Base-by-base conservation (phyloP, 1,140 invertebrate genomes). In the Harpegnathos saltator region DNA sequence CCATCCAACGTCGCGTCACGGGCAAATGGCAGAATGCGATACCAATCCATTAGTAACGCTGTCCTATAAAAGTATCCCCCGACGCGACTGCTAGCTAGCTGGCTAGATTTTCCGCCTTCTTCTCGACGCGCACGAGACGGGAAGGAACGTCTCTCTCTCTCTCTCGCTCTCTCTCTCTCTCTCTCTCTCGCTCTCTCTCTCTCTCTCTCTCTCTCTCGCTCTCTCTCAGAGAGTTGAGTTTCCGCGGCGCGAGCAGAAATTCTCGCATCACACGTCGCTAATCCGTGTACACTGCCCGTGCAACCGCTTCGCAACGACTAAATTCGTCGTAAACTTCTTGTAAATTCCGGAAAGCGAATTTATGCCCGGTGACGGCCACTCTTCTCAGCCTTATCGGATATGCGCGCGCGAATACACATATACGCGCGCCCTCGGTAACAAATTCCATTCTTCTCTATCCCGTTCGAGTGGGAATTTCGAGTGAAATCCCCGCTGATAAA, bases 21-120 rank as follows among this genome's bases (percentile, higher is more conserved):
- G 2, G 50, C 29, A 69, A 78, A 78, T 69, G 75, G 63, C 22
- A 78, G 63, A 78, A 69, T 63, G 58, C 33, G 50, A 78, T 78
- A 69, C 44, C 73, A 66, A 77, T 68, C 50, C 75, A 78, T 78
- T 78, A 78, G 44, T 78, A 69, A 68, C 1, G 65, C 52, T 71
- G 52, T 58, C 17, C 50, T 50, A 68, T 71, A 69, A 78, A 69
- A 69, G 63, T 78, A 78, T 71, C 22, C 38, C n/a, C 38, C 29
- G 26, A 78, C 12, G 50, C 44, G 54, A 44, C 44, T 33, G 29
- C 19, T 52, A 38, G 22, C 65, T 68, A 38, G 74, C 66, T 38
- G 29, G 29, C 38, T 44, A 44, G 38, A 11, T 11, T 44, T 59
- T 22, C 22, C 56, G 19, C 22, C 15, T 58, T 52, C 44, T 22